Evolutionary conservation across 2,113 vertebrate genomes (phyloP).

Genomic region (Antechinus stuartii): DNA sequence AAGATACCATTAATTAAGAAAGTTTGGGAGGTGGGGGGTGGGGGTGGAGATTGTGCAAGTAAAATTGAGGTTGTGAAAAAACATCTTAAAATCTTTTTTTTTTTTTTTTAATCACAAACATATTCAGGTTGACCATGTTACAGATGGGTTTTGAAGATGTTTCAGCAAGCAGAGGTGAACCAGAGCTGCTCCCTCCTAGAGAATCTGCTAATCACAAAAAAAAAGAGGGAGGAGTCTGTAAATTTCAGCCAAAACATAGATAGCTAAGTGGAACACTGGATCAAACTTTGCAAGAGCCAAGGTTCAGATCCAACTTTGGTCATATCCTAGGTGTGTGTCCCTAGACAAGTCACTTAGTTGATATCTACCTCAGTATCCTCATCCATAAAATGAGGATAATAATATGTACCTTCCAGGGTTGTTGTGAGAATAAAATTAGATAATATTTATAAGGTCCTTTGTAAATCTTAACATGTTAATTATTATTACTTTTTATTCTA

Average conservation of each 20-base stretch:
- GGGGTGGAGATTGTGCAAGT: slow-evolving; percentile 13
- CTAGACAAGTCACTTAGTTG: neutral
- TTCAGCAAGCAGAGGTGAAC: neutral
- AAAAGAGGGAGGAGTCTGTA: neutral
- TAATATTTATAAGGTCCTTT: neutral
- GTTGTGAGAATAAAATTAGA: neutral
- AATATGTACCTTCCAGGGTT: neutral
- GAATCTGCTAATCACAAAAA: neutral
- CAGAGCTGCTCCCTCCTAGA: neutral
- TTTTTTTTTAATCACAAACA: slow-evolving; percentile 19
- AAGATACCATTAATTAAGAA: slow-evolving; percentile 13
- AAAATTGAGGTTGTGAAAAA: slow-evolving; percentile 13
- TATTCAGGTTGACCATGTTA: neutral
- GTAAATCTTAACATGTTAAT: neutral
- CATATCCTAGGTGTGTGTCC: neutral
- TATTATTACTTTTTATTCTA: neutral
- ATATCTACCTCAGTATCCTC: neutral
- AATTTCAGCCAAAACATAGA: neutral
- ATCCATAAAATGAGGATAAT: neutral
- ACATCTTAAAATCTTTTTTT: slow-evolving; percentile 3
- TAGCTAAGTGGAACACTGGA: neutral
- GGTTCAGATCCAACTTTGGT: neutral
- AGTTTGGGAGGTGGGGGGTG: neutral
- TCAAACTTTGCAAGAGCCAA: neutral
- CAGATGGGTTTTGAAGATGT: neutral